Percentiles rank a stretch among this genome's conserved stretches.
These are phyloP conservation scores for Eubasilissa splendida DNA, from an alignment of 2,888 invertebrate genomes.

Conservation along the genomic window DNA sequence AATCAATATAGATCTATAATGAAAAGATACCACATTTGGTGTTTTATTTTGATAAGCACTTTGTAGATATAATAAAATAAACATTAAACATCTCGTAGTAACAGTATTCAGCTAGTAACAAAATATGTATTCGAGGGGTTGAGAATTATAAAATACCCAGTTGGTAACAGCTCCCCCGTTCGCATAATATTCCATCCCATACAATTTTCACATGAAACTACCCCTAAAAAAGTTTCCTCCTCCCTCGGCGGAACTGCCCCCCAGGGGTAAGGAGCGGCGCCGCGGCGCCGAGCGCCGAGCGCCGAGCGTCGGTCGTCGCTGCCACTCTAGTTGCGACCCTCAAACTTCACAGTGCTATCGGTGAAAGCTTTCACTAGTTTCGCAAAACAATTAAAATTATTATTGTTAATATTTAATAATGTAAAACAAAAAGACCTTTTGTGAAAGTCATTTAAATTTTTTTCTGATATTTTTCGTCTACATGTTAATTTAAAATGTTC, in stretches of 20 bases:
- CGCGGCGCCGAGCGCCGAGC: not conserved
- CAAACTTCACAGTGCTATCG: not conserved
- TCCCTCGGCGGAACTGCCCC: constrained; percentile 4
- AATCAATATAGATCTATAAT: too few relatives aligned
- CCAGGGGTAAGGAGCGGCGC: constrained; percentile 2
- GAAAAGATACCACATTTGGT: not conserved
- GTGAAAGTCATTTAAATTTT: too few relatives aligned
- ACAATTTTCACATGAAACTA: constrained; percentile 33
- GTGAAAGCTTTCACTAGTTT: too few relatives aligned
- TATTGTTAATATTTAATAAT: too few relatives aligned
- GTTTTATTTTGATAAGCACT: not conserved
- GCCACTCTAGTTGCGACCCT: not conserved
- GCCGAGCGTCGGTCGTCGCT: not conserved
- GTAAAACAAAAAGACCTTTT: too few relatives aligned
- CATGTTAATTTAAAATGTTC: too few relatives aligned
- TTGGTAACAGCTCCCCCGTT: not conserved
- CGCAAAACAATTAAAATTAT: too few relatives aligned
- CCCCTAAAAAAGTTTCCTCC: constrained; percentile 29
- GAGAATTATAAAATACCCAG: not conserved
- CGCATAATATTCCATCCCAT: constrained; percentile 14
- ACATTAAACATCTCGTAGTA: too few relatives aligned
- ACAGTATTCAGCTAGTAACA: too few relatives aligned
- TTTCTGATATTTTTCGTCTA: too few relatives aligned
- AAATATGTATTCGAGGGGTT: too few relatives aligned
- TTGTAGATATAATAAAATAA: not conserved